Percentiles rank a stretch among this genome's conserved stretches.
phyloP scores from a whole-genome alignment of 37 sponge, comb jelly and placozoan genomes.

The Beroe forskalii region DNA sequence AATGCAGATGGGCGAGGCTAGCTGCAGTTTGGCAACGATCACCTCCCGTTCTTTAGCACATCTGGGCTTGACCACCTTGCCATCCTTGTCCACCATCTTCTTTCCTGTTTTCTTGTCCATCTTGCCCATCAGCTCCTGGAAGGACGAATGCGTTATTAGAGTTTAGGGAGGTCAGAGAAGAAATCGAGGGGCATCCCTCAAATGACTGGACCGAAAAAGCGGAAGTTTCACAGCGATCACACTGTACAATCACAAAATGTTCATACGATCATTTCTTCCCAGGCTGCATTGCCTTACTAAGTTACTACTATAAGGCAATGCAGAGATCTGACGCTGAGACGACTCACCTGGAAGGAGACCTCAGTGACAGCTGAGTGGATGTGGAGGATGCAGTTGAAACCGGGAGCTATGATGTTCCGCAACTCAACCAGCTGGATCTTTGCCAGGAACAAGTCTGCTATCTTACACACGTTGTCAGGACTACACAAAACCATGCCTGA shows the following conservation, averaged over 20 bases:
- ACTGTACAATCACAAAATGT: too few relatives aligned
- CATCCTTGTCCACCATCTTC: conserved; percentile 65
- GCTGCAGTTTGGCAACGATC: conserved; percentile 78
- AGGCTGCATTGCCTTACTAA: too few relatives aligned
- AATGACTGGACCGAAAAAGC: too few relatives aligned
- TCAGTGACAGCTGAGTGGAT: conserved; percentile 90
- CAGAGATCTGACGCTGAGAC: too few relatives aligned
- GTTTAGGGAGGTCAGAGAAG: too few relatives aligned
- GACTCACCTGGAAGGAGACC: conserved; percentile 89
- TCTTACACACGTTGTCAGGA: neutral
- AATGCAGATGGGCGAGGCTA: conserved; percentile 87
- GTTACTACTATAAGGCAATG: too few relatives aligned
- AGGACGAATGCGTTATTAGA: too few relatives aligned
- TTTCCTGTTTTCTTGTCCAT: conserved; percentile 94
- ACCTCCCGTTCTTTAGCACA: conserved; percentile 94
- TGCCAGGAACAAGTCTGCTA: conserved; percentile 53
- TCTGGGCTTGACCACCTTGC: conserved; percentile 60
- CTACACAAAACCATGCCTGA: conserved; percentile 58
- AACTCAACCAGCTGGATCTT: conserved; percentile 61
- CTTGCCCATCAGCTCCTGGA: conserved; percentile 78
- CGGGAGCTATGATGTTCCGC: conserved; percentile 62
- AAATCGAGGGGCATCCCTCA: too few relatives aligned
- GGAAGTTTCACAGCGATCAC: too few relatives aligned
- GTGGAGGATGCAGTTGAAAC: conserved; percentile 72
- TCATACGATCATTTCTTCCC: too few relatives aligned